A percentile compares a stretch with the other conserved stretches of the same genome.
phyloP scores from a whole-genome alignment of 2,888 invertebrate genomes.

The Ashinkailepas kermadecensis region DNA sequence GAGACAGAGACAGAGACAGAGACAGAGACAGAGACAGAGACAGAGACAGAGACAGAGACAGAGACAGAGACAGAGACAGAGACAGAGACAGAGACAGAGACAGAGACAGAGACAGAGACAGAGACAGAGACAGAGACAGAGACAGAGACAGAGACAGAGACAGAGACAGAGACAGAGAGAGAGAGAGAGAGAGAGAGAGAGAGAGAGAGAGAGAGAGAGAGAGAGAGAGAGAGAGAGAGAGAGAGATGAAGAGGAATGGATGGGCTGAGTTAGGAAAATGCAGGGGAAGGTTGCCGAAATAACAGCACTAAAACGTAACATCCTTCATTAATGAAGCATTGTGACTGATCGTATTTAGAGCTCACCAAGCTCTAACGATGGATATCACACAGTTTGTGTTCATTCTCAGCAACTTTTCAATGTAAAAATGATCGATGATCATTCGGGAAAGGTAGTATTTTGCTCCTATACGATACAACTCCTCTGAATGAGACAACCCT shows the following conservation, averaged over 20 bases:
- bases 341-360: too few relatives aligned
- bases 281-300: too few relatives aligned
- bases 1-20: background rate
- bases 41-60: background rate
- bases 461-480: too few relatives aligned
- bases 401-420: too few relatives aligned
- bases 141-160: background rate
- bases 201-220: slow-evolving; percentile 20
- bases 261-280: too few relatives aligned
- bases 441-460: too few relatives aligned
- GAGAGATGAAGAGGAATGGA: background rate
- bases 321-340: too few relatives aligned
- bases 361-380: too few relatives aligned
- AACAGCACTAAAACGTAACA: too few relatives aligned
- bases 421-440: too few relatives aligned
- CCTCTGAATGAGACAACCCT: too few relatives aligned
- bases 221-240: slow-evolving; percentile 24
- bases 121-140: slow-evolving; percentile 21
- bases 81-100: slow-evolving; percentile 28
- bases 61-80: slow-evolving; percentile 26
- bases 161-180: slow-evolving; percentile 6
- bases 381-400: too few relatives aligned
- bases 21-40: background rate
- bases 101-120: slow-evolving; percentile 28
- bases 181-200: slow-evolving; percentile 3